Evolutionary conservation across 2,113 vertebrate species (phyloP).

Genomic region (Corythaeola cristata): DNA sequence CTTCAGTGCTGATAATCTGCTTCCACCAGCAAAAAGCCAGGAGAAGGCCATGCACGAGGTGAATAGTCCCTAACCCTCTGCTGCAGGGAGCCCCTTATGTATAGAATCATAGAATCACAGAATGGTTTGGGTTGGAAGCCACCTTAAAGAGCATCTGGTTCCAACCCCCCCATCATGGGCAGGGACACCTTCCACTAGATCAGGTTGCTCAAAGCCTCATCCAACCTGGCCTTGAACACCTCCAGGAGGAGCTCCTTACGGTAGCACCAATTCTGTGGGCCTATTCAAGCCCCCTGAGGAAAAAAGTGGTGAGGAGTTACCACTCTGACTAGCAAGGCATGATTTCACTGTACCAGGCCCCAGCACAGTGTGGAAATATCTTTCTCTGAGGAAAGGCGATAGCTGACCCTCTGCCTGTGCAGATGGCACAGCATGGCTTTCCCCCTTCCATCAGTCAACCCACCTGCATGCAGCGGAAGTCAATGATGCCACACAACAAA

Average conservation of each 20-base stretch:
- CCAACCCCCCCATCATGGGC: too few relatives aligned
- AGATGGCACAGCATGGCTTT: too few relatives aligned
- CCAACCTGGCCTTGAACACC: too few relatives aligned
- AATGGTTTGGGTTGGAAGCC: too few relatives aligned
- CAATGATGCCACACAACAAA: neutral
- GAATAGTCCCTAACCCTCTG: neutral
- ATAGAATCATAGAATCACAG: too few relatives aligned
- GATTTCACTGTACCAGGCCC: neutral
- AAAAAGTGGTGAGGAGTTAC: neutral
- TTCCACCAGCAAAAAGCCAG: neutral
- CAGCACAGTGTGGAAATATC: neutral
- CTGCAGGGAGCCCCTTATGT: neutral
- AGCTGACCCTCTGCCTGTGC: neutral
- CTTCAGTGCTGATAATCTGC: neutral
- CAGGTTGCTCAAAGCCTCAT: too few relatives aligned
- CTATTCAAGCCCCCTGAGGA: neutral
- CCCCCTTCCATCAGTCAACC: fast-evolving
- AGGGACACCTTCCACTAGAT: too few relatives aligned
- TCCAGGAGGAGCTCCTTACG: too few relatives aligned
- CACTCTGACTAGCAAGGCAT: neutral
- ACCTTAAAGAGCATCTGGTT: too few relatives aligned
- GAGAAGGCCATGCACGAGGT: neutral
- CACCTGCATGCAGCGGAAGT: neutral
- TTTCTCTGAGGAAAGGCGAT: neutral
- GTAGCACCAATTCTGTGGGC: neutral